Evolutionary conservation across 1,140 invertebrate genomes (phyloP).

Genomic region (Micrasema longulum): DNA sequence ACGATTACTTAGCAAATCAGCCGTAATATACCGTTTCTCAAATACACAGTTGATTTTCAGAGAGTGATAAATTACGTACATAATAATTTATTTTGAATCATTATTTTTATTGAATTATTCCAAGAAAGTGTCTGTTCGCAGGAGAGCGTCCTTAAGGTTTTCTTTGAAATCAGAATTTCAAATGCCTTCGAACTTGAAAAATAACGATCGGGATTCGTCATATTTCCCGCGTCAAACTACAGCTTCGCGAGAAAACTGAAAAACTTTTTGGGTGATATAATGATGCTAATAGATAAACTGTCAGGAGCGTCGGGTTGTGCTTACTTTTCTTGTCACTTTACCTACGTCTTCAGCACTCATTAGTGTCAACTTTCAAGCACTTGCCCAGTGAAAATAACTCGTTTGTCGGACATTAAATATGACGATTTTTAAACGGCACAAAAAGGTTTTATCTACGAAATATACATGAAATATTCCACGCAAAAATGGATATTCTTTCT

Average conservation of each 20-base stretch:
- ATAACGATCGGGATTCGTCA: conserved; percentile 22
- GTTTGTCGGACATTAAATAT: background rate
- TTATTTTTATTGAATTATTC: background rate
- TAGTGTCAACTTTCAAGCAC: conserved; percentile 13
- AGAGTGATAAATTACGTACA: background rate
- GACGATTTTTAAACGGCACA: too few species aligned
- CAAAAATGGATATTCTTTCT: too few species aligned
- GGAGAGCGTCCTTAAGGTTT: conserved; percentile 2
- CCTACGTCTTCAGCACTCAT: conserved; percentile 5
- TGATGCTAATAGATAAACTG: conserved; percentile 37
- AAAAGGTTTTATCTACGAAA: too few species aligned
- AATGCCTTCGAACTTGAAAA: conserved; percentile 4
- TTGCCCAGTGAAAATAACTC: background rate
- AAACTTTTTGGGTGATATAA: conserved; percentile 21
- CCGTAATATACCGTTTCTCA: background rate
- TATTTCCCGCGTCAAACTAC: conserved; percentile 18
- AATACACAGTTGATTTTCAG: background rate
- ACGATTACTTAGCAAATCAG: background rate
- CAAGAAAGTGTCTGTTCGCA: too few species aligned
- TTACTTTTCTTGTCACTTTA: conserved; percentile 6
- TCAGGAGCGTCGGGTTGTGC: conserved; percentile 27
- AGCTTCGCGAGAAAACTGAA: conserved; percentile 18
- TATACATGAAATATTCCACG: too few species aligned
- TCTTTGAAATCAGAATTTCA: conserved; percentile 26
- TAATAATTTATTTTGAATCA: background rate